Evolutionary conservation across 2,888 invertebrate genomes (phyloP).

Genomic region (Halictus ligatus): DNA sequence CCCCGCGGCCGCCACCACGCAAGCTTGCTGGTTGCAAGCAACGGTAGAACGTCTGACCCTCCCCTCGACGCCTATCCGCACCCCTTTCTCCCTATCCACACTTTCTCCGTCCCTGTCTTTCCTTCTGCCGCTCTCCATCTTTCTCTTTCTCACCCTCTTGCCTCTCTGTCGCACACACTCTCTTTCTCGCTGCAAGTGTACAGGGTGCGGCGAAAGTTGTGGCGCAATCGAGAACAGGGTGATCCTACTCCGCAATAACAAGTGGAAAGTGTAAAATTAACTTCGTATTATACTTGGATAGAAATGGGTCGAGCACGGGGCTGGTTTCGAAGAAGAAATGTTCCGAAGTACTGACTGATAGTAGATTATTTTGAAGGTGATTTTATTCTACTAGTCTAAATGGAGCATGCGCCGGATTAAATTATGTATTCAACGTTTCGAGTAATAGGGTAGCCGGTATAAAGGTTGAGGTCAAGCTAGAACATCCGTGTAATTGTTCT

Average conservation of each 20-base stretch:
- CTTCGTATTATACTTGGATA: neutral
- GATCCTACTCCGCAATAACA: constrained; percentile 13
- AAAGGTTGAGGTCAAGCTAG: neutral
- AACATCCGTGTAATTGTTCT: neutral
- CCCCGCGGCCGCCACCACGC: constrained; percentile 28
- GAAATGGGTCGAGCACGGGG: constrained; percentile 6
- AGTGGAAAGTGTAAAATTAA: neutral
- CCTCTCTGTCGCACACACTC: constrained; percentile 11
- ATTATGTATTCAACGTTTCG: neutral
- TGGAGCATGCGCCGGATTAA: neutral
- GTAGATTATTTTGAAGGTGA: neutral
- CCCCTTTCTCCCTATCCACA: constrained; percentile 24
- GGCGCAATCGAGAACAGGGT: constrained; percentile 20
- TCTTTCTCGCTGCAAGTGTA: constrained; percentile 28
- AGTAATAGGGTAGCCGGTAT: neutral
- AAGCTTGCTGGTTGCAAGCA: constrained; percentile 63
- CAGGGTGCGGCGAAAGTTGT: constrained; percentile 44
- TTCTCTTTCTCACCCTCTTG: neutral
- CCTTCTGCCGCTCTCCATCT: constrained; percentile 7
- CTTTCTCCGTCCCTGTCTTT: constrained; percentile 25
- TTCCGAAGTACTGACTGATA: neutral
- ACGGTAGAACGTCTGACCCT: constrained; percentile 68
- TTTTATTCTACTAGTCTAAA: neutral
- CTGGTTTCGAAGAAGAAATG: neutral
- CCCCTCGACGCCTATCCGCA: constrained; percentile 25